Evolutionary conservation across 92 coral and sea anemone genomes (phyloP).

Genomic region (Virgularia gustaviana): DNA sequence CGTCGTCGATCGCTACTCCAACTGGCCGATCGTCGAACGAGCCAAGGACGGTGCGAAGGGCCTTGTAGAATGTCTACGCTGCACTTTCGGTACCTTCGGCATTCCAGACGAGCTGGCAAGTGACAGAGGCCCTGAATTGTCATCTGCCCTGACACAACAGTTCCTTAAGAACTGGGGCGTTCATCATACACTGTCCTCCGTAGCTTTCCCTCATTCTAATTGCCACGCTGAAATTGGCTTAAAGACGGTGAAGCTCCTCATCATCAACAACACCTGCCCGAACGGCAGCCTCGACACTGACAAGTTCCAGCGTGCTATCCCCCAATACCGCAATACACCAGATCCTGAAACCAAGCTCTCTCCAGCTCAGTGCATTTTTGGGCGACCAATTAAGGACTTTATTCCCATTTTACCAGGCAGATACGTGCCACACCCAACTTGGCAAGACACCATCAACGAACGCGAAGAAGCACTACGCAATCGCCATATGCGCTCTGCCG

Average conservation of each 20-base stretch:
- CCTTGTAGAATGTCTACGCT: not conserved
- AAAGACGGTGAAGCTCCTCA: constrained; percentile 46
- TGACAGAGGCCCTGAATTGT: not conserved
- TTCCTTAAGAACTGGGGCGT: not conserved
- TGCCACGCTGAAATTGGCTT: constrained; percentile 44
- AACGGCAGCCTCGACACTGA: constrained; percentile 53
- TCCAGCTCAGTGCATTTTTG: constrained; percentile 50
- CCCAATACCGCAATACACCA: constrained; percentile 59
- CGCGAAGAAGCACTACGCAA: constrained; percentile 49
- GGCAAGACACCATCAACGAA: constrained; percentile 32
- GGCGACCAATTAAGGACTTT: constrained; percentile 60
- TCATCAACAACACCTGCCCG: constrained; percentile 60
- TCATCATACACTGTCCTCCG: not conserved
- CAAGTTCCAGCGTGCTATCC: constrained; percentile 52
- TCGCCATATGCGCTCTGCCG: constrained; percentile 53
- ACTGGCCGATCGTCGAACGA: not conserved
- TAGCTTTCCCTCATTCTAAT: constrained; percentile 34
- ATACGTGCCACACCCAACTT: constrained; percentile 42
- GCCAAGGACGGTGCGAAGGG: not conserved
- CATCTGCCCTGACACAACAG: not conserved
- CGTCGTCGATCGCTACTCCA: not conserved
- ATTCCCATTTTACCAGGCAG: constrained; percentile 62
- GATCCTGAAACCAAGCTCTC: constrained; percentile 60
- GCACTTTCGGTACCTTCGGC: not conserved
- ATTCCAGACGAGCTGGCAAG: not conserved